Percentiles rank a stretch among this genome's conserved stretches.
These are phyloP conservation scores for Halcyon malimbica DNA, from an alignment of 2,113 vertebrate genomes.

Conservation along the genomic window DNA sequence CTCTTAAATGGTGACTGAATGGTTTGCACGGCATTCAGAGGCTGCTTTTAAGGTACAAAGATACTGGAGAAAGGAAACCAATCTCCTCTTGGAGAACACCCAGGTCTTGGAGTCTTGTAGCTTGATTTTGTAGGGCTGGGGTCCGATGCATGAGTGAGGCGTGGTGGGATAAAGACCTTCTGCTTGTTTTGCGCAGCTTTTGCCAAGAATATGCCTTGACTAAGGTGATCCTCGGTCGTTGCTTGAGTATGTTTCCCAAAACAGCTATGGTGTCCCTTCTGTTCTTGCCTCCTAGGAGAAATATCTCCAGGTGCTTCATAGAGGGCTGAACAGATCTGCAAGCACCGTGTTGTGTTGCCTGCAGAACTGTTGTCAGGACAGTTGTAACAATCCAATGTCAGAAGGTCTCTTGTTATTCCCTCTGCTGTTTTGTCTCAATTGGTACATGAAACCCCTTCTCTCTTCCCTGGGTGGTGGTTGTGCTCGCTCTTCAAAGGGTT, in stretches of 20 bases:
- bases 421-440: neutral
- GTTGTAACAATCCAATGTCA: fast-evolving
- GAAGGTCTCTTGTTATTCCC: neutral
- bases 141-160: fast-evolving
- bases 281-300: neutral
- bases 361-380: neutral
- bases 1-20: neutral
- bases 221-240: fast-evolving
- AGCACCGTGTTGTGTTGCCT: fast-evolving
- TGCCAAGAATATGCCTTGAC: neutral
- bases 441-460: neutral
- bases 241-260: neutral
- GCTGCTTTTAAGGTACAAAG: neutral
- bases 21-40: neutral
- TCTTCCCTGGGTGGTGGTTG: neutral
- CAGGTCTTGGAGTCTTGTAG: neutral
- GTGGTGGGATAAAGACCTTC: neutral
- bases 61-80: neutral
- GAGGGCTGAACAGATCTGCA: neutral
- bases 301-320: neutral
- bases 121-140: neutral
- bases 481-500: neutral
- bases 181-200: neutral
- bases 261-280: neutral
- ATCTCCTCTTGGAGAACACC: neutral